Conservation (phyloP, 2,113 vertebrate species). For the Psilopogon haemacephalus region DNA sequence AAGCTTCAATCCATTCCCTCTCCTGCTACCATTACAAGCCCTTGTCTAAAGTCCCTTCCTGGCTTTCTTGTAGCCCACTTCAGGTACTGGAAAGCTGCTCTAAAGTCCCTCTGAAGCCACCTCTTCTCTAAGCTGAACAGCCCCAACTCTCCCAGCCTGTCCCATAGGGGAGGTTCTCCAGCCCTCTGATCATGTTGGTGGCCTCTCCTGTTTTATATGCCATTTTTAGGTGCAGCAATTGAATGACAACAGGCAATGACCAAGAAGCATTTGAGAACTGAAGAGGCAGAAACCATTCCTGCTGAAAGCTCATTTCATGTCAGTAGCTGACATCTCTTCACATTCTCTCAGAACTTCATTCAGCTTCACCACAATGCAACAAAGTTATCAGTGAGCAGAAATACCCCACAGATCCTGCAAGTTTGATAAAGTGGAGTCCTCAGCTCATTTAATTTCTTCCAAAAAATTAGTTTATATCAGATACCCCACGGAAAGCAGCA, state of each 20-base stretch:
- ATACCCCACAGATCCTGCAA: not conserved
- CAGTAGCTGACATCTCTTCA: not conserved
- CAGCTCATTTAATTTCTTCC: not conserved
- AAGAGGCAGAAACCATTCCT: not conserved
- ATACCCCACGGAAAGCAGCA: not conserved
- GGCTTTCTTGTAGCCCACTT: too few relatives aligned
- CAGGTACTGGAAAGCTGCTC: too few relatives aligned
- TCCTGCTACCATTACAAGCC: too few relatives aligned
- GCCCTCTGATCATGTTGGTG: too few relatives aligned
- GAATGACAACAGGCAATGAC: not conserved
- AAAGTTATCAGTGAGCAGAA: not conserved
- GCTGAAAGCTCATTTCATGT: not conserved
- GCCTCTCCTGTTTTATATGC: not conserved
- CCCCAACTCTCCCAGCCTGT: too few relatives aligned
- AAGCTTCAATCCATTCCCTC: too few relatives aligned
- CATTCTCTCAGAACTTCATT: not conserved
- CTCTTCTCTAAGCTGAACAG: too few relatives aligned
- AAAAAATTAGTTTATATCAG: not conserved
- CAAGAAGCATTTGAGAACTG: not conserved
- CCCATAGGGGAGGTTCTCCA: too few relatives aligned
- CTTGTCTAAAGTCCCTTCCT: too few relatives aligned
- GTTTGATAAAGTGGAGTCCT: not conserved
- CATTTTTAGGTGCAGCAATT: not conserved
- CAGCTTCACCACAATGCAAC: not conserved
- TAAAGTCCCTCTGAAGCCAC: too few relatives aligned